phyloP scores from a whole-genome alignment of 2,888 invertebrate genomes.

The Rhogogaster chlorosoma region DNA sequence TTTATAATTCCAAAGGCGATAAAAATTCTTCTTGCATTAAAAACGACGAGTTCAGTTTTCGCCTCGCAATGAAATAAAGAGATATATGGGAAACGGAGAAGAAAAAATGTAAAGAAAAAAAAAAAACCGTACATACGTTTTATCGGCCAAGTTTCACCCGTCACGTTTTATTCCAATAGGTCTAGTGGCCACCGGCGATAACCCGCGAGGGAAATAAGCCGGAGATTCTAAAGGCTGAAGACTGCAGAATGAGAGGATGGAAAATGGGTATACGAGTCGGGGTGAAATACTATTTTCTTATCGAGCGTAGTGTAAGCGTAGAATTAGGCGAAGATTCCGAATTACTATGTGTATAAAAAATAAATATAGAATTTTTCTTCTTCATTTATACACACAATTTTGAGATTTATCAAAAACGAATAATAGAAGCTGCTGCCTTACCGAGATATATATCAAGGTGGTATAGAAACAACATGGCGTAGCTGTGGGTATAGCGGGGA shows the following conservation, averaged over 20 bases:
- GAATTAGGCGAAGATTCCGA: not conserved
- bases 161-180: slow-evolving; percentile 41
- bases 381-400: not conserved
- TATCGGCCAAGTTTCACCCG: not conserved
- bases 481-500: not conserved
- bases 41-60: not conserved
- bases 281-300: slow-evolving; percentile 3
- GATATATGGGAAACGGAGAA: not conserved
- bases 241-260: not conserved
- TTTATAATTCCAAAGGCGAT: not conserved
- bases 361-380: too few relatives aligned
- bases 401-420: not conserved
- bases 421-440: not conserved
- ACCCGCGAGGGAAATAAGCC: slow-evolving; percentile 48
- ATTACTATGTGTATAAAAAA: not conserved
- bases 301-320: not conserved
- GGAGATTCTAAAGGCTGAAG: slow-evolving; percentile 18
- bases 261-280: not conserved
- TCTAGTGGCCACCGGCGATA: slow-evolving; percentile 23
- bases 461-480: not conserved
- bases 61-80: not conserved
- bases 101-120: not conserved
- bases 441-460: not conserved
- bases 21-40: not conserved
- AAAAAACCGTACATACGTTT: not conserved